Percentiles rank a stretch among this genome's conserved stretches.
Conservation (phyloP, 2,797 vertebrate species). For the Notolabrus celidotus region DNA sequence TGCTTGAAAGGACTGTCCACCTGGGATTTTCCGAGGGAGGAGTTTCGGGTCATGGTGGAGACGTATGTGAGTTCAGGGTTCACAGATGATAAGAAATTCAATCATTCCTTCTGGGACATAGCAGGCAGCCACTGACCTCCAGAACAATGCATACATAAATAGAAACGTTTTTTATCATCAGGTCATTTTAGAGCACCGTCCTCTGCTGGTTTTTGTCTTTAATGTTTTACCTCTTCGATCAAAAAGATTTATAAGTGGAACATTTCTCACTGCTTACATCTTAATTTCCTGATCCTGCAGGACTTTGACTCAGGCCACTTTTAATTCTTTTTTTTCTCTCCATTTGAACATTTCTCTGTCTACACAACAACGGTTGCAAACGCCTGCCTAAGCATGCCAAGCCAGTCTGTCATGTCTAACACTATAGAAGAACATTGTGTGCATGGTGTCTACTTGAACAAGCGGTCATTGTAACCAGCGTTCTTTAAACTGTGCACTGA, state of each 20-base stretch:
- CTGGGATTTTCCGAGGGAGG: slow-evolving; percentile 8
- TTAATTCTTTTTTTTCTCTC: too few species aligned
- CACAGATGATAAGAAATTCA: slow-evolving; percentile 54
- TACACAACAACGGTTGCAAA: too few species aligned
- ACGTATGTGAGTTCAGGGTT: slow-evolving; percentile 28
- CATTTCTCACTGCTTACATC: too few species aligned
- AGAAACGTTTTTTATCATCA: slow-evolving; percentile 12
- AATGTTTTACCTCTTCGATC: background rate
- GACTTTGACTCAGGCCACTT: too few species aligned
- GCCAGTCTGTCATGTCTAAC: too few species aligned
- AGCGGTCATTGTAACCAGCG: too few species aligned
- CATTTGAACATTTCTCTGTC: too few species aligned
- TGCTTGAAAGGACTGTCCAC: slow-evolving; percentile 37
- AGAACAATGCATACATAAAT: slow-evolving; percentile 20
- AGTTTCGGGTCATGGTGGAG: slow-evolving; percentile 8
- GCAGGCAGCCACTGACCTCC: slow-evolving; percentile 6
- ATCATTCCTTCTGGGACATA: slow-evolving; percentile 28
- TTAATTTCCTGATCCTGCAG: too few species aligned
- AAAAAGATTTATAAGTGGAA: background rate
- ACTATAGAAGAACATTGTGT: too few species aligned
- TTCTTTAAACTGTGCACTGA: too few species aligned
- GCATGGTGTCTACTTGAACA: too few species aligned
- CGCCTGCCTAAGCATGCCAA: too few species aligned
- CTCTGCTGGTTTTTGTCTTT: background rate
- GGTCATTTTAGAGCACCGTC: background rate